Base-by-base conservation (phyloP, 1,140 invertebrate genomes). In the Leptonema lineaticorne region DNA sequence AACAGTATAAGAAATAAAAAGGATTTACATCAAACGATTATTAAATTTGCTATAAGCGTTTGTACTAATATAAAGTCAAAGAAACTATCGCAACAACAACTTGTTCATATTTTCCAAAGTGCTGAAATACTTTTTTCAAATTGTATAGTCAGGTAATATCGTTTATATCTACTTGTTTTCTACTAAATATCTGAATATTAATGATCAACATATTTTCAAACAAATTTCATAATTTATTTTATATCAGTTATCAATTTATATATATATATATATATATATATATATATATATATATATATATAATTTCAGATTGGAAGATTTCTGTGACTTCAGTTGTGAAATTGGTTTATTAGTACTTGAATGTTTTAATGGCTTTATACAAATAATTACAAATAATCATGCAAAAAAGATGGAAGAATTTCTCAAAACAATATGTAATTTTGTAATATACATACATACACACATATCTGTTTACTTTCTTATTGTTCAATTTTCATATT, bases 351-450 rank as follows among this genome's bases (percentile, higher is more conserved):
- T 81, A 20, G 78, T 79, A 18, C 57, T 83, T n/a, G 83, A 85
- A 73, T 84, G 82, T 74, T 86, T 86, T 58, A 78, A 82, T 69
- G 78, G 81, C 66, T 76, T 85, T 27, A 78, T 82, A 56, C 75
- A 74, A 56, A 65, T 82, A 22, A 75, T 85, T 16, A 79, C 76
- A 64, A 75, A 75, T 1, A 67, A 73, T 28, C 75, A 78, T 33
- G 63, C 73, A 20, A 74, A 75, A 2, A 76, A 80, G 57, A 72
- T 85, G 2, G 60, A 74, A 3, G 67, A 63, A 6, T 86, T 84
- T 74, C 75, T 86, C 9, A 72, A 72, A 69, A 63, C 59, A 27
- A 73, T 80, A 45, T 75, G 83, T 85, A 78, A 6, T 33, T 45
- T 45, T 45, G 4, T 2, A 45, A 45, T 74, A 78, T 77, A 33